Conservation (phyloP, 2,888 invertebrate species). For the Caenorhabditis wallacei region DNA sequence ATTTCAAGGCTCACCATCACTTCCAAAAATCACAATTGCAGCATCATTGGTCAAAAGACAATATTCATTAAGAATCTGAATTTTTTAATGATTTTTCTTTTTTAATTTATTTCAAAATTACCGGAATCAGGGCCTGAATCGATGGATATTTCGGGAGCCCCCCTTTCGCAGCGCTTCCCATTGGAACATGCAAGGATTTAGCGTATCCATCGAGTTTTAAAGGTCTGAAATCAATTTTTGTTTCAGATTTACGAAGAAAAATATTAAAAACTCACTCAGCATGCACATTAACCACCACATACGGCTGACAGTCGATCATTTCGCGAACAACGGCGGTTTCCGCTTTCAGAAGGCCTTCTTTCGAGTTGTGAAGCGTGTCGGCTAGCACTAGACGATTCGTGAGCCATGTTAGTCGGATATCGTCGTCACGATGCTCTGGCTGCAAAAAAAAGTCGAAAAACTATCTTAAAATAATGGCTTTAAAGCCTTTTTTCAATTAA, state of each 20-base stretch:
- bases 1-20: slow-evolving; percentile 41
- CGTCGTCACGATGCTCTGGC: slow-evolving; percentile 61
- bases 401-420: slow-evolving; percentile 64
- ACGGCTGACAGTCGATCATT: slow-evolving; percentile 66
- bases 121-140: slow-evolving; percentile 50
- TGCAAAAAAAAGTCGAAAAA: slow-evolving; percentile 13
- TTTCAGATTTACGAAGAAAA: too few species aligned
- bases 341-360: slow-evolving; percentile 59
- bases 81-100: not conserved
- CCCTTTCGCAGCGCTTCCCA: slow-evolving; percentile 42
- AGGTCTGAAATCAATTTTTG: slow-evolving; percentile 40
- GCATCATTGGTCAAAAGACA: slow-evolving; percentile 66
- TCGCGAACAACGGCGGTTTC: slow-evolving; percentile 60
- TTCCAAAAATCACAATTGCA: slow-evolving; percentile 64
- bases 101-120: not conserved
- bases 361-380: slow-evolving; percentile 60
- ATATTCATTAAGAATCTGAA: slow-evolving; percentile 64
- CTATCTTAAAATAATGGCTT: too few species aligned
- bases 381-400: slow-evolving; percentile 63
- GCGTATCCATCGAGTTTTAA: slow-evolving; percentile 66
- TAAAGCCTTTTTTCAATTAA: too few species aligned
- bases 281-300: slow-evolving; percentile 64
- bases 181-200: slow-evolving; percentile 62
- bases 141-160: slow-evolving; percentile 57
- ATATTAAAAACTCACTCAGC: slow-evolving; percentile 45